These are phyloP conservation scores for Xenops minutus DNA, from an alignment of 2,797 vertebrate genomes.

Conservation along the genomic window DNA sequence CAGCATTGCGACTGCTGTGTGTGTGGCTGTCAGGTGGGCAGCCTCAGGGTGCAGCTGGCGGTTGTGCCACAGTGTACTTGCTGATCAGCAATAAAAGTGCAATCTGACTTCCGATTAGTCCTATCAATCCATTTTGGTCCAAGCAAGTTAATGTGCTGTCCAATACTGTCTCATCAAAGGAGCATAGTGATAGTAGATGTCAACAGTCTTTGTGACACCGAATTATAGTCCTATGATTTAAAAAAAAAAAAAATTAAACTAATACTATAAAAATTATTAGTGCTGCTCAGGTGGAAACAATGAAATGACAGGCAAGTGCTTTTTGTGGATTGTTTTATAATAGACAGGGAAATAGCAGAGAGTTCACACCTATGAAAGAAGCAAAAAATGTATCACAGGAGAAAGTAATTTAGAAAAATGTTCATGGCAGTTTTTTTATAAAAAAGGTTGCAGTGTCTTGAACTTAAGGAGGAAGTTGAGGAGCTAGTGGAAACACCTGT, in stretches of 20 bases:
- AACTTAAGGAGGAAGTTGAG: neutral
- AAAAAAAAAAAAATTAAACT: neutral
- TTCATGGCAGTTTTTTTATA: neutral
- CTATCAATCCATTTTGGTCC: neutral
- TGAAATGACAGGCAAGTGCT: neutral
- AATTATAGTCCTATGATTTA: neutral
- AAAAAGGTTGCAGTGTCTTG: neutral
- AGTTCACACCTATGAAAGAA: neutral
- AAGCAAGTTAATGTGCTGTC: neutral
- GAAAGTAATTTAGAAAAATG: neutral
- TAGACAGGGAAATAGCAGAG: neutral
- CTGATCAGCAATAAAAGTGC: neutral
- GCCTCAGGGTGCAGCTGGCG: neutral
- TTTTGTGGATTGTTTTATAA: neutral
- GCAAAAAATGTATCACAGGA: neutral
- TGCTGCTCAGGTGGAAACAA: neutral
- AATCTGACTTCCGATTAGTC: neutral
- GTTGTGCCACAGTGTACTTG: neutral
- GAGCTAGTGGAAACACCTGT: neutral
- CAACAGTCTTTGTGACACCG: neutral
- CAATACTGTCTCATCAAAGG: neutral
- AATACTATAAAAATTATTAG: neutral
- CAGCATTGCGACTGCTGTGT: fast-evolving
- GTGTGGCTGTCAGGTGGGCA: neutral
- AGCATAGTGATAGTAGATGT: neutral